Conservation (phyloP, 2,888 invertebrate species). For the Drosophila cognata region DNA sequence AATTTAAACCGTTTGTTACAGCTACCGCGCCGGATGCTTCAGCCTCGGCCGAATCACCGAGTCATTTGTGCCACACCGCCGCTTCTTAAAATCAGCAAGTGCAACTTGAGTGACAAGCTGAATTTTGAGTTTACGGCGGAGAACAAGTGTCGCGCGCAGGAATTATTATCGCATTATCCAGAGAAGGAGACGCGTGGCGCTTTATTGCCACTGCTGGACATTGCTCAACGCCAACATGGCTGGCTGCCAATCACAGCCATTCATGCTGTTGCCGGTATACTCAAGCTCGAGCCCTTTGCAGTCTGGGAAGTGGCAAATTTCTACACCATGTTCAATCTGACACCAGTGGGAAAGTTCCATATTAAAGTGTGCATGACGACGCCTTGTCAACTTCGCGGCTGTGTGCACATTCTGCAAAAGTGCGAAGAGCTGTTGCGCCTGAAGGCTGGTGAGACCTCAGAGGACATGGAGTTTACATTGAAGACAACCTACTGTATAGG, state of each 20-base stretch:
- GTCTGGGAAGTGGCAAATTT: slow-evolving; percentile 58
- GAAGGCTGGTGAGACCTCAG: slow-evolving; percentile 40
- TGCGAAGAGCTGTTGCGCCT: slow-evolving; percentile 40
- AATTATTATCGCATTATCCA: slow-evolving; percentile 37
- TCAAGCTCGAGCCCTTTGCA: slow-evolving; percentile 44
- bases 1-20: slow-evolving; percentile 15
- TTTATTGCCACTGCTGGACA: slow-evolving; percentile 54
- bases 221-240: slow-evolving; percentile 68
- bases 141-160: slow-evolving; percentile 34
- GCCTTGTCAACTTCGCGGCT: slow-evolving; percentile 53
- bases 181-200: slow-evolving; percentile 53
- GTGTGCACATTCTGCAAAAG: slow-evolving; percentile 26
- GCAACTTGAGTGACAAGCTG: slow-evolving; percentile 29
- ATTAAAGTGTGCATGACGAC: slow-evolving; percentile 57
- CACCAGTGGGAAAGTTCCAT: slow-evolving; percentile 53
- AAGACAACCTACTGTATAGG: slow-evolving; percentile 43
- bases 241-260: slow-evolving; percentile 68
- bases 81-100: slow-evolving; percentile 14
- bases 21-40: slow-evolving; percentile 8
- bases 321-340: slow-evolving; percentile 56
- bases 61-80: slow-evolving; percentile 22
- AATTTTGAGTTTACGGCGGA: slow-evolving; percentile 57
- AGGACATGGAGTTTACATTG: slow-evolving; percentile 65
- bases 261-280: slow-evolving; percentile 40
- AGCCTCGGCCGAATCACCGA: background rate